A percentile compares a stretch with the other conserved stretches of the same genome.
Evolutionary conservation across 2,888 invertebrate species (phyloP).

Genomic region (Hirtodrosophila cameraria): DNA sequence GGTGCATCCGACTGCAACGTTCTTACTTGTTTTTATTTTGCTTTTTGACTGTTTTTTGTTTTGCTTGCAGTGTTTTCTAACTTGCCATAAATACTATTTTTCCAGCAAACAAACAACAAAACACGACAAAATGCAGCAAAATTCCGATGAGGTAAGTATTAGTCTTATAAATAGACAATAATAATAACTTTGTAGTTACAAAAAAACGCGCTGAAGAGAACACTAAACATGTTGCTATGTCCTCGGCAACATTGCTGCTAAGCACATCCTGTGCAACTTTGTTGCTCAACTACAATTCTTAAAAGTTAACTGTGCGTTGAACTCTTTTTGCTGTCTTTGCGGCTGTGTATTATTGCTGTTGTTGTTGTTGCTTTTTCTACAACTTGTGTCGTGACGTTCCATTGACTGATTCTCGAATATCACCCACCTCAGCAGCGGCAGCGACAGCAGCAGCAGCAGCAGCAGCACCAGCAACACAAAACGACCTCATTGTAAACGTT

Average conservation of each 20-base stretch:
- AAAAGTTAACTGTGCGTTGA: constrained; percentile 36
- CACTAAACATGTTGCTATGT: constrained; percentile 8
- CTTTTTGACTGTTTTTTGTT: constrained; percentile 31
- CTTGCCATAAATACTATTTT: constrained; percentile 38
- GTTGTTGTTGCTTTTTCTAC: constrained; percentile 16
- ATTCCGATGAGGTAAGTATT: constrained; percentile 67
- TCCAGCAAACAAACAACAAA: constrained; percentile 24
- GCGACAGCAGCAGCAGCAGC: constrained; percentile 15
- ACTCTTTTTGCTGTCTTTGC: constrained; percentile 19
- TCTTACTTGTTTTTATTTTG: too few species aligned
- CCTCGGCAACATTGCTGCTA: constrained; percentile 35
- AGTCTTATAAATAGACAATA: background rate
- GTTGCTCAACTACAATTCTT: constrained; percentile 35
- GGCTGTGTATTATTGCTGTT: constrained; percentile 1
- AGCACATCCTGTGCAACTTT: constrained; percentile 37
- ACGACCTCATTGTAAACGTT: constrained; percentile 49
- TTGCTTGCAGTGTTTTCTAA: constrained; percentile 36
- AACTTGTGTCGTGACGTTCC: constrained; percentile 73
- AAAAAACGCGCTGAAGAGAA: background rate
- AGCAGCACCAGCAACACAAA: constrained; percentile 25
- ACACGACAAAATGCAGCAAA: constrained; percentile 63
- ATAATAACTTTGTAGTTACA: too few species aligned
- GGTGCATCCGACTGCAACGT: too few species aligned
- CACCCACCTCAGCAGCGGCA: constrained; percentile 40
- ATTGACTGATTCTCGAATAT: constrained; percentile 68